These are phyloP conservation scores for Diorhabda elongata DNA, from an alignment of 1,140 invertebrate species.

Conservation along the genomic window DNA sequence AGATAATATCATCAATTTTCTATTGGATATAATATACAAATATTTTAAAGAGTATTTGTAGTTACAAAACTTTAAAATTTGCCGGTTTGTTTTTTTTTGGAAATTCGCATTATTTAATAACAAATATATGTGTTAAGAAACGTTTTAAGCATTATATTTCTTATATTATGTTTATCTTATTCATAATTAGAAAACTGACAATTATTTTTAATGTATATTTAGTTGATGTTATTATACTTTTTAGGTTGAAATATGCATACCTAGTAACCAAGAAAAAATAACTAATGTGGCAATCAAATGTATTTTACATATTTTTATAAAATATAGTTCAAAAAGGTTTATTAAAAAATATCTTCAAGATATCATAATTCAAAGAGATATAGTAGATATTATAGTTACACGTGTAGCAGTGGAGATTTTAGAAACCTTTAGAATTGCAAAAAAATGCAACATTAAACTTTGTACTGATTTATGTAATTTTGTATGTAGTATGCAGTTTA, in stretches of 20 bases:
- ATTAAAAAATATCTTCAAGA: slow-evolving; percentile 32
- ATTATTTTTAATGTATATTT: neutral
- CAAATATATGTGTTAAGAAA: no score
- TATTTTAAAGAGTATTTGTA: no score
- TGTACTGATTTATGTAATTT: slow-evolving; percentile 28
- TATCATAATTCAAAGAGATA: slow-evolving; percentile 20
- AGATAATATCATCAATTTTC: no score
- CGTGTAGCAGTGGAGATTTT: slow-evolving; percentile 19
- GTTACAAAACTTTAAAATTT: no score
- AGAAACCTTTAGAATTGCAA: slow-evolving; percentile 47
- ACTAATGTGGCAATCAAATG: slow-evolving; percentile 15
- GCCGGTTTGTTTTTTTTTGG: no score
- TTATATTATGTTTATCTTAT: neutral
- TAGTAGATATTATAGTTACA: slow-evolving; percentile 23
- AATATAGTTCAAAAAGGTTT: slow-evolving; percentile 26
- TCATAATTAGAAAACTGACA: neutral
- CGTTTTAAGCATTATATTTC: no score
- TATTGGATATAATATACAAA: no score
- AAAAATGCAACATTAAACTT: slow-evolving; percentile 26
- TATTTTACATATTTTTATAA: slow-evolving; percentile 27
- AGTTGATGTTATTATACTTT: slow-evolving; percentile 17
- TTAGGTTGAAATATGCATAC: slow-evolving; percentile 24
- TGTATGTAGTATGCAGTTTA: slow-evolving; percentile 24
- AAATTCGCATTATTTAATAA: no score
- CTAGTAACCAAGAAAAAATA: slow-evolving; percentile 18